Conservation (phyloP, 2,113 vertebrate species). For the Coryphaenoides rupestris region DNA sequence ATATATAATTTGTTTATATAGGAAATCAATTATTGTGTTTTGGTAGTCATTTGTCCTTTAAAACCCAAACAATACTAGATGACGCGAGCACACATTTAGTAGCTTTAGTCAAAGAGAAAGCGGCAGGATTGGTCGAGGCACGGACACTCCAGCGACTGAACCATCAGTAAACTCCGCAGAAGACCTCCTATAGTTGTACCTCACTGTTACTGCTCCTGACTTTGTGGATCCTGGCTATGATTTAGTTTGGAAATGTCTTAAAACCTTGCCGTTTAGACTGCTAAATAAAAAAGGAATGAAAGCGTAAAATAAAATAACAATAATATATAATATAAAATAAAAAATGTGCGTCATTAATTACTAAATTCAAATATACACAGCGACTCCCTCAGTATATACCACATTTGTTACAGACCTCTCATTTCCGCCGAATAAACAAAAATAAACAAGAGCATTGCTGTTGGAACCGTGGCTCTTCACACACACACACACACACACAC, state of each 20-base stretch:
- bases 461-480: slow-evolving; percentile 61
- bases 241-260: slow-evolving; percentile 64
- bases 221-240: slow-evolving; percentile 70
- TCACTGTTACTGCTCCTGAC: slow-evolving; percentile 58
- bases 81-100: background rate
- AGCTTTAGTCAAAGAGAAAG: no score
- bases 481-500: slow-evolving; percentile 1
- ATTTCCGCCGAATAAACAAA: slow-evolving; percentile 77
- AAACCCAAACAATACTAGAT: no score
- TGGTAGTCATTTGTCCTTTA: no score
- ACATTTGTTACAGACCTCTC: slow-evolving; percentile 84
- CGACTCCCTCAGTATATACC: slow-evolving; percentile 98
- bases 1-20: no score
- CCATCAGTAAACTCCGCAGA: slow-evolving; percentile 61
- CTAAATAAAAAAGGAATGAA: slow-evolving; percentile 90
- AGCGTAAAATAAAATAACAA: slow-evolving; percentile 71
- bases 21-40: no score
- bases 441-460: slow-evolving; percentile 70
- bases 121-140: background rate
- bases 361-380: slow-evolving; percentile 99
- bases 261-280: slow-evolving; percentile 75
- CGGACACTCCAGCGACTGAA: background rate
- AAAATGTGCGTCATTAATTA: slow-evolving; percentile 90
- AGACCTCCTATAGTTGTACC: slow-evolving; percentile 54
- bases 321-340: slow-evolving; percentile 71